phyloP scores from a whole-genome alignment of 2,113 vertebrate species.

The Rynchops niger region DNA sequence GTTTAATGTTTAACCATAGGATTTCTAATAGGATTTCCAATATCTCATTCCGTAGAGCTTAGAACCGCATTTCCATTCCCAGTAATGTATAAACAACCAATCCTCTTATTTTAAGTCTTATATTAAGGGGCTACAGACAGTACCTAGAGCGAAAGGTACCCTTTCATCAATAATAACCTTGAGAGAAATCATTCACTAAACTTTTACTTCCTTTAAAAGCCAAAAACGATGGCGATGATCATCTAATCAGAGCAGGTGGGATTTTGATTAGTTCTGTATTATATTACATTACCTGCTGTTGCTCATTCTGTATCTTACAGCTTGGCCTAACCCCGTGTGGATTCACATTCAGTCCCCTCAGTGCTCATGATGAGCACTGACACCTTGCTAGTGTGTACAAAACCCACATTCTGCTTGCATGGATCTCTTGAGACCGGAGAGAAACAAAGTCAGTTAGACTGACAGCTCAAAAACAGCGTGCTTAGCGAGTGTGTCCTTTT shows the following conservation, averaged over 20 bases:
- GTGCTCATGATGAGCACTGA: neutral
- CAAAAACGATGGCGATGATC: neutral
- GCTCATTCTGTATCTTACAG: neutral
- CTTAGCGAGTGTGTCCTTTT: neutral
- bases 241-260: neutral
- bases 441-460: neutral
- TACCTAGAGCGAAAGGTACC: neutral
- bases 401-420: neutral
- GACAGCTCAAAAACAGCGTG: neutral
- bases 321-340: rapidly evolving
- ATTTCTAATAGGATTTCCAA: neutral
- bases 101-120: neutral
- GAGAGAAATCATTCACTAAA: neutral
- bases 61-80: neutral
- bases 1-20: neutral
- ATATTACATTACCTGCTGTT: neutral
- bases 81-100: neutral
- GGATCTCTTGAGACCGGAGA: neutral
- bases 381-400: neutral
- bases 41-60: neutral
- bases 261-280: neutral
- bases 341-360: neutral
- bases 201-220: neutral
- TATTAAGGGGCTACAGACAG: neutral
- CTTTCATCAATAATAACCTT: neutral